Evolutionary conservation across 2,797 vertebrate species (phyloP), one percentile per base, ranked within the genome.

Genomic region (Sylvilagus floridanus): DNA sequence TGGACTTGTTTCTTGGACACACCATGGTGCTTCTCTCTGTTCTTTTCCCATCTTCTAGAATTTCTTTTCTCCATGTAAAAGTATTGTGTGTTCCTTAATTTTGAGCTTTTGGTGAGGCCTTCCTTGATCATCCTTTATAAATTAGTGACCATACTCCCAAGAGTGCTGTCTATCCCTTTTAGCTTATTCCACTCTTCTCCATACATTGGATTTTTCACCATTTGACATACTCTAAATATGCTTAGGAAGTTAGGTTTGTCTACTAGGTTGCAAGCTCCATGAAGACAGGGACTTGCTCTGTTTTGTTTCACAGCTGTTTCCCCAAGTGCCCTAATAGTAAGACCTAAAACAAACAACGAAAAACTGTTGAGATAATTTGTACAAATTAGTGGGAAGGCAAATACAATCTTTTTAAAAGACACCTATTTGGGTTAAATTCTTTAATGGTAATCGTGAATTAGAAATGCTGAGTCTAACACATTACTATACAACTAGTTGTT

Each of bases 311-410:
- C 6, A 92, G n/a, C 32, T 82, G 2, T 69, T 68, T 68, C 71
- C n/a, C 63, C 16, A 77, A 84, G 79, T 54, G 8, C 24, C 66
- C 73, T 93, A 54, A 60, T n/a, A 24, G 37, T 26, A 42, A 14
- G 12, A 35, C 22, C 42, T 65, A 85, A 65, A 78, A 69, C 42
- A 47, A 47, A 47, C 42, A 32, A 28, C 52, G 66, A 72, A 68
- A 75, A 68, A 65, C 69, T 66, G 37, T 92, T 92, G 35, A 91
- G 71, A 84, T 47, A 66, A 76, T 93, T 96, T 84, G 28, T 84
- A 92, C 66, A 97, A 94, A 66, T 85, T 60, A 60, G 11, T 63
- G 4, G 60, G 32, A 68, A 95, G 79, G 60, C 22, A 69, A 88
- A 75, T 32, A 42, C n/a, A 65, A 57, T 57, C 5, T 26, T 69